These are phyloP conservation scores for Macrosoma leucophasiata DNA, from an alignment of 2,888 invertebrate genomes.

Conservation along the genomic window DNA sequence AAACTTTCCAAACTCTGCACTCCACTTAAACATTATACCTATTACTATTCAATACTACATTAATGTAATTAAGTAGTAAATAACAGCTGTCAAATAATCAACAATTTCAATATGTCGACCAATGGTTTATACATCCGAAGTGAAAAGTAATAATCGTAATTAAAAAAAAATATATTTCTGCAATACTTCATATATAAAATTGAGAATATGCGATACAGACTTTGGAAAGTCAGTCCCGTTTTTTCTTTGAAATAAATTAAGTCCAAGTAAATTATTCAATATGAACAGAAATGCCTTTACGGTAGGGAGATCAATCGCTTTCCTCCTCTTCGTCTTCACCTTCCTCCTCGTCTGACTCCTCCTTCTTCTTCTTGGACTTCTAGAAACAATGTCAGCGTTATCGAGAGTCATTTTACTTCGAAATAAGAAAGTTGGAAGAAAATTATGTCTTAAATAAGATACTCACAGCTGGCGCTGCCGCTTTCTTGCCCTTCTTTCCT, in stretches of 20 bases:
- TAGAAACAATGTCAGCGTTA: constrained; percentile 33
- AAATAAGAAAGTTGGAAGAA: constrained; percentile 1
- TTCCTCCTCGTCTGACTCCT: constrained; percentile 78
- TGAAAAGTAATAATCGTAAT: constrained; percentile 23
- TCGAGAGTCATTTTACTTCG: no score
- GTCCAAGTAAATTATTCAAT: constrained; percentile 74
- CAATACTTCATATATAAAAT: constrained; percentile 22
- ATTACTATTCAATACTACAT: constrained; percentile 42
- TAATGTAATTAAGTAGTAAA: constrained; percentile 45
- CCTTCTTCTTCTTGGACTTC: constrained; percentile 78
- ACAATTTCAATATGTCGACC: constrained; percentile 49
- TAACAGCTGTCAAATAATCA: constrained; percentile 47
- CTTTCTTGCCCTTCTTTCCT: constrained; percentile 74
- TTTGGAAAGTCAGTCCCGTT: constrained; percentile 72
- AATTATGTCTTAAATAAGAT: constrained; percentile 1
- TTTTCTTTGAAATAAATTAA: constrained; percentile 75
- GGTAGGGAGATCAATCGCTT: constrained; percentile 77
- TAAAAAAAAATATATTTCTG: constrained; percentile 19
- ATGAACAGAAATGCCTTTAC: constrained; percentile 65
- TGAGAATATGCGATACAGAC: constrained; percentile 42
- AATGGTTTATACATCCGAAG: constrained; percentile 33
- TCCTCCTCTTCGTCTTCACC: constrained; percentile 79
- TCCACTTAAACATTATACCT: constrained; percentile 38
- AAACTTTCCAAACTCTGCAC: constrained; percentile 72
- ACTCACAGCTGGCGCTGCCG: constrained; percentile 62